Evolutionary conservation across 1,140 invertebrate genomes (phyloP).

Genomic region (Bombus waltoni): DNA sequence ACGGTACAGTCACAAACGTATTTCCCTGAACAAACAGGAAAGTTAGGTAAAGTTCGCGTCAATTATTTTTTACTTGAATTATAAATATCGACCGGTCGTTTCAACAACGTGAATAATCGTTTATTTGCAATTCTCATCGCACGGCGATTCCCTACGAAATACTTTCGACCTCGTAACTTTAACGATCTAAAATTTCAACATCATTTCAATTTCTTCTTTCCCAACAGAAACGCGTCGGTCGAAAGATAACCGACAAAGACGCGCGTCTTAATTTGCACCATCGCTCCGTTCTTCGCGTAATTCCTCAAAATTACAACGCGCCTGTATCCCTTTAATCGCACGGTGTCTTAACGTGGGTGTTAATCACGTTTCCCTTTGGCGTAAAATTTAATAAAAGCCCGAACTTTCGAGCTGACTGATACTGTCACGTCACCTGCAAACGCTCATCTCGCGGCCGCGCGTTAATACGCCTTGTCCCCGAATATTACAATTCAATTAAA

Average conservation of each 20-base stretch:
- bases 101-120: too few species aligned
- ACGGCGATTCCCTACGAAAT: too few species aligned
- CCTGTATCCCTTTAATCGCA: neutral
- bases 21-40: too few species aligned
- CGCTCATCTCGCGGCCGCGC: neutral
- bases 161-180: too few species aligned
- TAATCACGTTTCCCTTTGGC: neutral
- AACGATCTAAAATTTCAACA: too few species aligned
- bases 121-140: too few species aligned
- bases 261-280: neutral
- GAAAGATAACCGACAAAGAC: neutral
- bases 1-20: too few species aligned
- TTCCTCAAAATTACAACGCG: neutral
- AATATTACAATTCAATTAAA: conserved; percentile 48
- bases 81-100: too few species aligned
- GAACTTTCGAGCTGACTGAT: neutral
- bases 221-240: too few species aligned
- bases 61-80: too few species aligned
- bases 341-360: neutral
- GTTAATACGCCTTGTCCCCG: conserved; percentile 18
- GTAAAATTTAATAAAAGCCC: conserved; percentile 23
- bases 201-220: too few species aligned
- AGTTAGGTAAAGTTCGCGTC: too few species aligned
- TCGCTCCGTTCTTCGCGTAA: neutral
- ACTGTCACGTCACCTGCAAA: neutral